Base-by-base conservation (phyloP, 2,113 vertebrate species). In the Cisticola juncidis region DNA sequence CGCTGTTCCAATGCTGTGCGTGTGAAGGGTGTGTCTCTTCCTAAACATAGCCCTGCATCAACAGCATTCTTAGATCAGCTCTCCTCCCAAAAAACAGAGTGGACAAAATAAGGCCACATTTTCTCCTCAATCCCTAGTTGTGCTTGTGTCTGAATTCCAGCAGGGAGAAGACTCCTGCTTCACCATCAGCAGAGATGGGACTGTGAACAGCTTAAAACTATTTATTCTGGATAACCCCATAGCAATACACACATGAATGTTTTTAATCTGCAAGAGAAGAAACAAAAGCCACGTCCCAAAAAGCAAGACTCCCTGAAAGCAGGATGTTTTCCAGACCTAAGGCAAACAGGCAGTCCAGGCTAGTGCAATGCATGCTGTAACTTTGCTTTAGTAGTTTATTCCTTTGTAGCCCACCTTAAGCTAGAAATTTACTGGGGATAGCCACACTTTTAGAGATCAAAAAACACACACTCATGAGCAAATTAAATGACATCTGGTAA, bases 211-310 rank as follows among this genome's bases (percentile, higher is more conserved):
- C 25, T 64, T 44, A 13, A 21, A 60, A 69, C 79, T 17, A 84
- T 48, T 93, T 78, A 56, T 73, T 81, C 88, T 71, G 77, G 83
- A 38, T 50, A 72, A 87, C 36, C 74, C 38, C 36, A 71, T 3
- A 48, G 69, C 51, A 68, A 64, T 16, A 22, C 17, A 31, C 18
- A 16, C 56, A 58, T 24, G 19, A 48, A n/a, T 56, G 77, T 42
- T 92, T 94, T 84, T 53, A 68, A 78, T 81, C 45, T 42, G 65
- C 48, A 40, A 79, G 53, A 81, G 26, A 71, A 92, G 83, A 60
- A 83, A 81, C 3, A 69, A 79, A 90, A 92, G 51, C 20, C 86
- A 78, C 65, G 68, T 70, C 44, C 40, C 61, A 62, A 73, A 76
- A 51, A 22, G n/a, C 38, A 71, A 62, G 83, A 14, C n/a, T 92